Evolutionary conservation across 1,140 invertebrate genomes (phyloP).

Genomic region (Drosophila repletoides): DNA sequence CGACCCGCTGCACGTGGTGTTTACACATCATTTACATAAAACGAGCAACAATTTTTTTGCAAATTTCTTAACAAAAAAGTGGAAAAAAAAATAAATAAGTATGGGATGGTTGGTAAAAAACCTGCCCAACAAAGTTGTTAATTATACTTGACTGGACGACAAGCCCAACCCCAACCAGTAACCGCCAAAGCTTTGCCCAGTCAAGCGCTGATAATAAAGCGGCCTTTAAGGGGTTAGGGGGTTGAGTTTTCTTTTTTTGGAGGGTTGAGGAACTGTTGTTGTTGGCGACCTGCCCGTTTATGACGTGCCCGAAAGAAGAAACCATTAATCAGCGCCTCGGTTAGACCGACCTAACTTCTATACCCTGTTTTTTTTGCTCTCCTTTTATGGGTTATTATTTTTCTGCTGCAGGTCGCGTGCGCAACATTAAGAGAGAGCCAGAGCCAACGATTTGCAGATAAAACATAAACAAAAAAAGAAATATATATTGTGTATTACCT

Average conservation of each 20-base stretch:
- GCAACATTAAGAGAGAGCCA: conserved; percentile 31
- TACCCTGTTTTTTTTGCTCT: conserved; percentile 4
- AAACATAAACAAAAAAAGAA: conserved; percentile 24
- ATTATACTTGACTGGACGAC: conserved; percentile 79
- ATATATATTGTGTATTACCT: conserved; percentile 45
- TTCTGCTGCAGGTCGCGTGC: conserved; percentile 62
- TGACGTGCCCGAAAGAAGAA: conserved; percentile 61
- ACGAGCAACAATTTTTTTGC: conserved; percentile 57
- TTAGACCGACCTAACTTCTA: conserved; percentile 7
- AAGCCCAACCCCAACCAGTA: conserved; percentile 1
- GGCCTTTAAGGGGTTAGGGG: neutral
- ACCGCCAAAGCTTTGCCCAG: conserved; percentile 24
- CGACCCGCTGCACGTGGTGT: conserved; percentile 62
- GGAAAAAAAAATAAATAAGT: neutral
- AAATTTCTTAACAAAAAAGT: conserved; percentile 55
- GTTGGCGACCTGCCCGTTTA: conserved; percentile 55
- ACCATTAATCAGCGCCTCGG: conserved; percentile 70
- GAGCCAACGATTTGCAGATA: conserved; percentile 51
- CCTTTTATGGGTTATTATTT: conserved; percentile 6
- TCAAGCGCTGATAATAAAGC: conserved; percentile 53
- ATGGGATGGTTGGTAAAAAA: conserved; percentile 24
- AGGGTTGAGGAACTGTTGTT: conserved; percentile 16
- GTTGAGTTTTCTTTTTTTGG: no score
- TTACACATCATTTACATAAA: conserved; percentile 81
- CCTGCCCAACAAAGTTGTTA: conserved; percentile 74